A percentile compares a stretch with the other conserved stretches of the same genome.
Evolutionary conservation across 35 echinoderm and acorn worm species (phyloP).

Genomic region (Ptychodera flava): DNA sequence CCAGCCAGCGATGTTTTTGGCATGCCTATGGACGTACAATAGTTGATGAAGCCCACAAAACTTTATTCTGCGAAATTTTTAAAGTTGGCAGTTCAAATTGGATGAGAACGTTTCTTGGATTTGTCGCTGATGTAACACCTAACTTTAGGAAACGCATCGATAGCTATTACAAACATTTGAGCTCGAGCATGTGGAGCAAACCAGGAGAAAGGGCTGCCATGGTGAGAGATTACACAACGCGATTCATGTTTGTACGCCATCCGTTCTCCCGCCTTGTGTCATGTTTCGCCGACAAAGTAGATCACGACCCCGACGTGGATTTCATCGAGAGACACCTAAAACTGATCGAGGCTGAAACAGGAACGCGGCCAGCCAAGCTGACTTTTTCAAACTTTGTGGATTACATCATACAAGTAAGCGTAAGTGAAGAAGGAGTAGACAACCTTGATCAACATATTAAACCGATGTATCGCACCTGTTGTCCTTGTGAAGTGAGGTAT

Average conservation of each 20-base stretch:
- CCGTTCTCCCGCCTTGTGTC: conserved; percentile 55
- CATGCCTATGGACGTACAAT: no score
- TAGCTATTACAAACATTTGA: not conserved
- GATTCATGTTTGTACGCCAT: conserved; percentile 54
- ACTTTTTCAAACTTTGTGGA: not conserved
- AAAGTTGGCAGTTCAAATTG: conserved; percentile 72
- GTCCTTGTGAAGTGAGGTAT: conserved; percentile 67
- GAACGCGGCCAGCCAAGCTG: not conserved
- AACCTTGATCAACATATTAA: conserved; percentile 55
- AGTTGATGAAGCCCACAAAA: conserved; percentile 51
- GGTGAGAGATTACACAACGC: conserved; percentile 44
- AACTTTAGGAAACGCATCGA: not conserved
- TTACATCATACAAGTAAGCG: not conserved
- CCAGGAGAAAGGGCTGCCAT: not conserved
- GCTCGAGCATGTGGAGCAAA: not conserved
- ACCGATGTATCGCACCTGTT: conserved; percentile 55
- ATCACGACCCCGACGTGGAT: not conserved
- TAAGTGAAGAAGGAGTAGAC: not conserved
- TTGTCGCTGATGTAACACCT: not conserved
- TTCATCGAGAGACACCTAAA: not conserved
- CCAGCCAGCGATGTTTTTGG: no score
- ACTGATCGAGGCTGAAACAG: not conserved
- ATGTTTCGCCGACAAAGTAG: conserved; percentile 49
- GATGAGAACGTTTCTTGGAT: conserved; percentile 39
- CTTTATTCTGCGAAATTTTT: conserved; percentile 72